Base-by-base conservation (phyloP, 2,797 vertebrate species). In the Manis javanica region DNA sequence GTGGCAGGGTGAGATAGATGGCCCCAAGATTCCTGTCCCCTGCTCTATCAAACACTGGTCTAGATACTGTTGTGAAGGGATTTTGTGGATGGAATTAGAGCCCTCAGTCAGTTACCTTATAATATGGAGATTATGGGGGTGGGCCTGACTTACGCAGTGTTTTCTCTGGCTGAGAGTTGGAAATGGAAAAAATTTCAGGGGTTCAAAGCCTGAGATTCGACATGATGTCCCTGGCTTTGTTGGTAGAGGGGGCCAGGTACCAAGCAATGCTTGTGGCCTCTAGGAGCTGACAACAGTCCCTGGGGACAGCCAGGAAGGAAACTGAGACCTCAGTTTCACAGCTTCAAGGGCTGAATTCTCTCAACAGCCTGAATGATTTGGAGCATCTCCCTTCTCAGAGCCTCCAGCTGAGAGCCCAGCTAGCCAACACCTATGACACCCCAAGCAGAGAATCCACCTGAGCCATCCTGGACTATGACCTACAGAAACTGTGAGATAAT, bases 371-470 rank as follows among this genome's bases (percentile, higher is more conserved):
- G 21, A 87, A 88, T 14, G 29, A 16, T 83, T 75, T 89, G 91
- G 83, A 93, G 21, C 8, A 14, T 23, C 26, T 68, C 71, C 34
- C 49, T 83, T 96, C 37, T 46, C 31, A 87, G 63, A 69, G 26
- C 46, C 55, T 79, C 74, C 87, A 82, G 42, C 90, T 29, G 87
- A 95, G 42, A 93, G 39, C 49, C n/a, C 61, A 91, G 68, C 66
- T 97, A 94, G 87, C 75, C 42, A 68, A 29, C 57, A 78, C 64
- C 89, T 81, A 63, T 23, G 53, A 91, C 23, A 81, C 78, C 24
- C 74, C 37, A 39, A 59, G 57, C 24, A 93, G 68, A 87, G 86
- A 71, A 88, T 69, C 86, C 86, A 83, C 82, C 86, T 96, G 94
- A 95, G 75, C 79, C 87, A 66, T 16, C 26, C 74, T 77, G 18